Percentiles rank a stretch among this genome's conserved stretches.
These are phyloP conservation scores for Neosalanx taihuensis DNA, from an alignment of 2,797 vertebrate genomes.

Conservation along the genomic window DNA sequence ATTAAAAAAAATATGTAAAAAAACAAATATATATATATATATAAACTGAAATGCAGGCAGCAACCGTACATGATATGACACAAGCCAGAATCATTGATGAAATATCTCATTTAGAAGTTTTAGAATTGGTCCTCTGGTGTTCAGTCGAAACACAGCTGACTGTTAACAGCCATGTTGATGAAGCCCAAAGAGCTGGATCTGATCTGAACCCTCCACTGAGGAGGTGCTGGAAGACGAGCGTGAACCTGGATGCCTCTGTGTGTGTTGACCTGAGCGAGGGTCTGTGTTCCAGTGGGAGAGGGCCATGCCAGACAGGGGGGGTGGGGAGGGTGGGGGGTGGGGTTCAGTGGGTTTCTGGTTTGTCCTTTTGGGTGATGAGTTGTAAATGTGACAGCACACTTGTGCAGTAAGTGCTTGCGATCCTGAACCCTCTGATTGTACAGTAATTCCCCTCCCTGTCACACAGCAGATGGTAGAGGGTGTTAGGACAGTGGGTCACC, in stretches of 20 bases:
- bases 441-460: constrained; percentile 76
- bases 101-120: constrained; percentile 62
- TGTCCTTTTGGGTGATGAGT: constrained; percentile 72
- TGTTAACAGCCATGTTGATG: constrained; percentile 76
- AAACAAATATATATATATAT: constrained; percentile 38
- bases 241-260: constrained; percentile 74
- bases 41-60: constrained; percentile 60
- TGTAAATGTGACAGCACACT: constrained; percentile 74
- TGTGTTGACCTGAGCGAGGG: constrained; percentile 69
- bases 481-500: constrained; percentile 70
- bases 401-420: constrained; percentile 79
- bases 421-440: constrained; percentile 81
- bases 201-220: constrained; percentile 69
- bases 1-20: constrained; percentile 61
- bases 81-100: constrained; percentile 63
- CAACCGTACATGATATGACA: constrained; percentile 65
- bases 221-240: constrained; percentile 63
- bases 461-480: constrained; percentile 72
- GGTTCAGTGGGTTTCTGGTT: constrained; percentile 58
- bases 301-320: constrained; percentile 47
- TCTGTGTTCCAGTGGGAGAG: constrained; percentile 68
- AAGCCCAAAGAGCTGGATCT: constrained; percentile 80
- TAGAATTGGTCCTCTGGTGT: constrained; percentile 71
- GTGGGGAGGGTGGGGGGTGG: constrained; percentile 18
- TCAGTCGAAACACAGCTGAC: constrained; percentile 74